Evolutionary conservation across 2,113 vertebrate genomes (phyloP), one percentile per base, ranked within the genome.

Genomic region (Indicator maculatus): DNA sequence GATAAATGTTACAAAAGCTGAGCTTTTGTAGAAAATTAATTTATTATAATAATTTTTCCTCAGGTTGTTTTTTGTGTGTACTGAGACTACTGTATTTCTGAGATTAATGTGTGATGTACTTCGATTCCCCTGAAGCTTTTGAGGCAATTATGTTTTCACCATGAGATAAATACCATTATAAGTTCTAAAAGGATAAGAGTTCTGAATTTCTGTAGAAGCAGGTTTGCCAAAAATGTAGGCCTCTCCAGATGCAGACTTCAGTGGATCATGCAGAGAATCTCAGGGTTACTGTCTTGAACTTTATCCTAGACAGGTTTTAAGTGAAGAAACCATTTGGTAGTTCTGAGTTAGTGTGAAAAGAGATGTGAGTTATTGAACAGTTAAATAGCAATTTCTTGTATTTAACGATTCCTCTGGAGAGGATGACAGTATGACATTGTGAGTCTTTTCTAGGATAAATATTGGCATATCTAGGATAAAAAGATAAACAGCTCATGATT

Each of bases 381-480:
- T 65, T 79, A 47, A 75, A 52, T 8, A 84, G 13, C 4, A 24
- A 1, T 76, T 72, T 82, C 47, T 82, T 84, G 31, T 20, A 39
- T 79, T 59, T 76, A 27, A n/a, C 82, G 39, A 47, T 87, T 47
- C 30, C 72, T 65, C 44, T 87, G 52, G 28, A 59, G 21, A 73
- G 15, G 19, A 17, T 47, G 56, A 19, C 50, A 44, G 36, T 26
- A 10, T 27, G 78, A 75, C 10, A 36, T 23, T 44, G 31, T 83
- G 20, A 91, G 13, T 33, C 61, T 95, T 92, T 84, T 86, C 83
- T 92, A 89, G 19, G 69, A 74, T 74, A 92, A 93, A 69, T 88
- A 80, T 30, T 88, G 39, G 15, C 59, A 19, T 80, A 33, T 30
- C 36, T 82, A 50, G 52, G 45, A 41, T 78, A 78, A 84, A 72